These are phyloP conservation scores for Neosilurus hyrtlii DNA, from an alignment of 2,797 vertebrate species.

Conservation along the genomic window DNA sequence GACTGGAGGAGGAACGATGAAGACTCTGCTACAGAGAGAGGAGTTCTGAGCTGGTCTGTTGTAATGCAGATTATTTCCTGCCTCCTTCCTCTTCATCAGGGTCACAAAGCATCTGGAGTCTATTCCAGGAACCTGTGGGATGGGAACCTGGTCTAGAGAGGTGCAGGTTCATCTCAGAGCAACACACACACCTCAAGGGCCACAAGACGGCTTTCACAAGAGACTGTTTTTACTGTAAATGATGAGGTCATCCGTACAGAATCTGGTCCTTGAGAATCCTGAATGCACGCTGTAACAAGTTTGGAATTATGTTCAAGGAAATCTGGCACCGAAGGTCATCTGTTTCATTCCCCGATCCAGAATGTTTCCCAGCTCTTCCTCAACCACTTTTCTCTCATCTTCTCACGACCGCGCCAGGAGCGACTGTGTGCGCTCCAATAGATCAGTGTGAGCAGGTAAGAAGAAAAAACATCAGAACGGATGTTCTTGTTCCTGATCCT, in stretches of 20 bases:
- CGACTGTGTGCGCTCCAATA: neutral
- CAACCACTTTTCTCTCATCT: neutral
- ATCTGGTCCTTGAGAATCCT: neutral
- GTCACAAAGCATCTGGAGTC: neutral
- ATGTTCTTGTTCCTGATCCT: neutral
- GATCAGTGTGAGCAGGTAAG: neutral
- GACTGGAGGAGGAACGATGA: slow-evolving; percentile 5
- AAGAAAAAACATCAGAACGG: too few species aligned
- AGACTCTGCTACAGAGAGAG: neutral
- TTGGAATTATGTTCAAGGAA: neutral
- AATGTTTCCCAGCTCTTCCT: neutral
- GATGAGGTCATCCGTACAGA: neutral
- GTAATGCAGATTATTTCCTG: neutral
- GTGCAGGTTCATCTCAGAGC: too few species aligned
- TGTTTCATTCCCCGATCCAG: neutral
- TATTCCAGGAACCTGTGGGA: neutral
- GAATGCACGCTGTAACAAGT: neutral
- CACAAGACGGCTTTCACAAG: neutral
- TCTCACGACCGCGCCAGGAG: neutral
- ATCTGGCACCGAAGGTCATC: neutral
- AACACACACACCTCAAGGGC: too few species aligned
- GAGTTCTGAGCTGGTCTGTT: neutral
- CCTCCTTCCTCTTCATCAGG: neutral
- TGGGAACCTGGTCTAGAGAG: neutral
- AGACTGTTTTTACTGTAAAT: neutral